Evolutionary conservation across 1,140 invertebrate species (phyloP), one percentile per base, ranked within the genome.

Genomic region (Polyergus mexicanus): DNA sequence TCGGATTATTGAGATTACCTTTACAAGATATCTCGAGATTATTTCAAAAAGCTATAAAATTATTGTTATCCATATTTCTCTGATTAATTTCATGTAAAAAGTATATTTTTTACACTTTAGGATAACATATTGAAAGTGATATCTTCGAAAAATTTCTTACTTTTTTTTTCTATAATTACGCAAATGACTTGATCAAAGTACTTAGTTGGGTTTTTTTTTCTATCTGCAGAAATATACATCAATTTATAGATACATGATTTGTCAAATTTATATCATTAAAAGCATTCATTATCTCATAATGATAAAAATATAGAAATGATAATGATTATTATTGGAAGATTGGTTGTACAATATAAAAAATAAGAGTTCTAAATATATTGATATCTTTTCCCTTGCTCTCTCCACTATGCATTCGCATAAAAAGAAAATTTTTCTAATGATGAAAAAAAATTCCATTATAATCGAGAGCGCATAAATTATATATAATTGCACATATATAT

Each of bases 211-310:
- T 51, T 66, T 51, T 66, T 41, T 32, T 11, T n/a, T 51, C 1
- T 35, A 28, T 28, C 25, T 5, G 13, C 25, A 78, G 60, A 78
- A 66, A 66, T 78, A 25, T 66, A 76, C 8, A 32, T 63, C 0
- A 38, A 32, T 54, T 68, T 22, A 32, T 54, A 68, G 13, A 68
- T 35, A 78, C 4, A 54, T 25, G 7, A 66, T 66, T 35, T 62
- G 1, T 78, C 19, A 47, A 25, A 80, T 68, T 68, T 78, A 51
- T 13, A 68, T 25, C 25, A 68, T 78, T 22, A 44, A 58, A 89
- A 88, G 81, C 54, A 85, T 88, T 88, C 74, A 74, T 88, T 78
- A 88, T 62, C 51, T 69, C 10, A 32, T 13, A 32, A 68, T 13
- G 41, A 68, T 80, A 54, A 68, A 71, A 51, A 51, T 51, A 16